Evolutionary conservation across 2,113 vertebrate genomes (phyloP), one percentile per base, ranked within the genome.

Genomic region (Chauna torquata): DNA sequence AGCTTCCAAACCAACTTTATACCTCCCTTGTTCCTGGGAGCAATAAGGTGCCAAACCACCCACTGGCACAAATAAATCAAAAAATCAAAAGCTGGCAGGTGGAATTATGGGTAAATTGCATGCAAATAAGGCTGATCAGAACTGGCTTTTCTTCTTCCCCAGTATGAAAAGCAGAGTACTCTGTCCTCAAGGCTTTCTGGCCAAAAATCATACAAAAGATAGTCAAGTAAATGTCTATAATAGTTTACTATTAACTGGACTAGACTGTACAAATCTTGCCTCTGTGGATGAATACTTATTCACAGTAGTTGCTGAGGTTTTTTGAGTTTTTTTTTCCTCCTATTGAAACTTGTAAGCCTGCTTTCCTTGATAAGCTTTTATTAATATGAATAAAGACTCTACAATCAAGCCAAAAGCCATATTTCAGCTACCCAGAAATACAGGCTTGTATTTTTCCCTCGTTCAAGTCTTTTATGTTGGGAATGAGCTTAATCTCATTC

Each of bases 31-130:
- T 89, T 97, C 57, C 86, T 79, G 44, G 36, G 49, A 94, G 40
- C 47, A 78, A 23, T 50, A 77, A 86, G 65, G 34, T 92, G 88
- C 94, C 95, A 96, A 96, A 87, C 57, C 72, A 94, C 86, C 83
- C 92, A 47, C 86, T 95, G 86, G 74, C 65, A 88, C 20, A 84
- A 93, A 91, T 95, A 92, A 96, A 95, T 86, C 25, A 83, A 90
- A 96, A 88, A 74, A 92, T 94, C 82, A 95, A 96, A 97, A 93
- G 75, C 59, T 78, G 24, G 16, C 38, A 71, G 45, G 50, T 87
- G 74, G 95, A 86, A 94, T 94, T 94, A 70, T 95, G 96, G 92
- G 90, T 92, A 94, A 96, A 90, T 82, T 57, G 11, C 68, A 93
- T 96, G 82, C 75, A 96, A 96, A 96, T 95, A 62, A 88, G 55